These are phyloP conservation scores for Andrena bucephala DNA, from an alignment of 2,888 invertebrate species.

Conservation along the genomic window DNA sequence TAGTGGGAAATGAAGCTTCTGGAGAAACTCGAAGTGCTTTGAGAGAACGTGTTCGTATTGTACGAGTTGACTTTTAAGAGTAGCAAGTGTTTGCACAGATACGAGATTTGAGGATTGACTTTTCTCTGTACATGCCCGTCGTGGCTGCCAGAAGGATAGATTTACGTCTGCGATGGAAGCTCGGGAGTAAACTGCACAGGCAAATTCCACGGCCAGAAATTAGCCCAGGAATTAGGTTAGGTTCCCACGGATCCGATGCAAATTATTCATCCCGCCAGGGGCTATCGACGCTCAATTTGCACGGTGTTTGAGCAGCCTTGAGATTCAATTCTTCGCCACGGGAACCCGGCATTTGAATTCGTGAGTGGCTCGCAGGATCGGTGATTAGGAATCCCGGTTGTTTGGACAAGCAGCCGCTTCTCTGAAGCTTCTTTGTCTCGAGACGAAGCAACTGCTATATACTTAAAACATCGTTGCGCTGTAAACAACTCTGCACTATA, in stretches of 20 bases:
- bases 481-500: neutral
- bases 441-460: neutral
- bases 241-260: slow-evolving; percentile 63
- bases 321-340: slow-evolving; percentile 66
- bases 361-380: slow-evolving; percentile 58
- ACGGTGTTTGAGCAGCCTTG: slow-evolving; percentile 66
- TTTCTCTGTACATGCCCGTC: neutral
- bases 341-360: slow-evolving; percentile 63
- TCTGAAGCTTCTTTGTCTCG: slow-evolving; percentile 34
- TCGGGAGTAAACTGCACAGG: slow-evolving; percentile 33
- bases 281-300: slow-evolving; percentile 71
- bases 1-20: neutral
- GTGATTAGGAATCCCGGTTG: slow-evolving; percentile 53
- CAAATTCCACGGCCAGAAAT: slow-evolving; percentile 62
- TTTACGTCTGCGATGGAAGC: slow-evolving; percentile 38
- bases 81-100: neutral
- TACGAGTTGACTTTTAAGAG: neutral
- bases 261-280: slow-evolving; percentile 69
- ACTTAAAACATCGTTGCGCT: neutral
- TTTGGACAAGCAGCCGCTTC: slow-evolving; percentile 35
- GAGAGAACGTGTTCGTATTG: neutral
- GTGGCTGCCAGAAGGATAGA: neutral
- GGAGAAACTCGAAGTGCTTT: no score
- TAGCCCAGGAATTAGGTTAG: slow-evolving; percentile 66
- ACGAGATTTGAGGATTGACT: neutral